phyloP scores from a whole-genome alignment of 1,140 invertebrate genomes.

The Zaprionus gabonicus region DNA sequence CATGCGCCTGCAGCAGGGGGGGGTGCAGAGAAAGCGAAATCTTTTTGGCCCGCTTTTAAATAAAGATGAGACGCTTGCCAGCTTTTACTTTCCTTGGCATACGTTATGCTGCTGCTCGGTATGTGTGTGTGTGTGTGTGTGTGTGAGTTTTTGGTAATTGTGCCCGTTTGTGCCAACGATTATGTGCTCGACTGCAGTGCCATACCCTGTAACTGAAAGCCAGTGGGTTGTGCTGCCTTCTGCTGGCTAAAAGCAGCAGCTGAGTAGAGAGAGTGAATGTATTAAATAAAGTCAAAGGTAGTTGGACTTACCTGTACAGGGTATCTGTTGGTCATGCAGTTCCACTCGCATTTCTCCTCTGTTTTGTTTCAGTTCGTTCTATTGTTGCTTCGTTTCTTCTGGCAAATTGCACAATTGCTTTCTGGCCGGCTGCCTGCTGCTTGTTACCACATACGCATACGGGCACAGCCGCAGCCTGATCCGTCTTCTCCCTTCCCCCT shows the following conservation, averaged over 20 bases:
- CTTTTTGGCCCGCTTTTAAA: conserved; percentile 57
- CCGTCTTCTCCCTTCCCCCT: not conserved
- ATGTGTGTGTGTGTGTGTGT: conserved; percentile 8
- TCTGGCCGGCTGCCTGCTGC: conserved; percentile 21
- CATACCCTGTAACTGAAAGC: conserved; percentile 18
- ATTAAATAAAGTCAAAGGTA: too few species aligned
- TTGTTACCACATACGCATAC: conserved; percentile 30
- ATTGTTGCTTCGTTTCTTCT: conserved; percentile 41
- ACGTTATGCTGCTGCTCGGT: not conserved
- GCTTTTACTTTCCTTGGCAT: conserved; percentile 54
- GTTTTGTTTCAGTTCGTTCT: conserved; percentile 38
- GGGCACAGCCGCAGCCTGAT: not conserved
- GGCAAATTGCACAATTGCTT: conserved; percentile 56
- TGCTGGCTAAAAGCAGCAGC: not conserved
- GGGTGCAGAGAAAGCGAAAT: conserved; percentile 25
- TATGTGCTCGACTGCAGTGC: conserved; percentile 35
- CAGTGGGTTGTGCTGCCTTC: not conserved
- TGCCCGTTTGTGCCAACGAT: conserved; percentile 38
- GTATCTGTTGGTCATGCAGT: not conserved
- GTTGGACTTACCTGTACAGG: too few species aligned
- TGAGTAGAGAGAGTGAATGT: too few species aligned
- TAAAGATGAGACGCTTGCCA: conserved; percentile 46
- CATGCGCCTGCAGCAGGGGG: not conserved
- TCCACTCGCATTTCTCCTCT: not conserved
- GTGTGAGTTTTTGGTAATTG: conserved; percentile 40